Percentiles rank a stretch among this genome's conserved stretches.
These are phyloP conservation scores for Laupala kohalensis DNA, from an alignment of 1,140 invertebrate genomes.

Conservation along the genomic window DNA sequence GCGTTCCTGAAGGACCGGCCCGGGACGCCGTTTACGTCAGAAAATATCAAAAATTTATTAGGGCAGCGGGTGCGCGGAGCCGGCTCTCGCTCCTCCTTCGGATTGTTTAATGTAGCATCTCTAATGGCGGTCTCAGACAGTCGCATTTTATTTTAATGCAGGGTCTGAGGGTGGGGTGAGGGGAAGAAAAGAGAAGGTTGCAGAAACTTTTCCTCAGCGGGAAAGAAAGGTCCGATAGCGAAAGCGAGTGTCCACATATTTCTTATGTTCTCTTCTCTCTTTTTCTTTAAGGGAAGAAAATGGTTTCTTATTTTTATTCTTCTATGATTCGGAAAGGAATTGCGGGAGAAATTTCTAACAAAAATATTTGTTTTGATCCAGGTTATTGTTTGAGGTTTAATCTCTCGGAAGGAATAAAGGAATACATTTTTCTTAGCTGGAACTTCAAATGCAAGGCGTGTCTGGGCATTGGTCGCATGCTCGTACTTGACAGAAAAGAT, in stretches of 20 bases:
- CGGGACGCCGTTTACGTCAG: conserved; percentile 4
- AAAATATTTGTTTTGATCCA: neutral
- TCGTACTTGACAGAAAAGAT: no score
- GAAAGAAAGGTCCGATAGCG: neutral
- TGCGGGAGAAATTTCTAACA: neutral
- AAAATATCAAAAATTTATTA: conserved; percentile 9
- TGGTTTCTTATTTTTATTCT: neutral
- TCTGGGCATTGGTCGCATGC: no score
- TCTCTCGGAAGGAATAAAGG: neutral
- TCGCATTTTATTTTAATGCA: conserved; percentile 9
- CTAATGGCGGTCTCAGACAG: neutral
- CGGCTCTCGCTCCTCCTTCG: conserved; percentile 1
- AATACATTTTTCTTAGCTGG: neutral
- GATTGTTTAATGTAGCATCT: conserved; percentile 7
- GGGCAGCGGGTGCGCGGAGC: neutral
- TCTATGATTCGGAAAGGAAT: neutral
- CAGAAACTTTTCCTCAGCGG: neutral
- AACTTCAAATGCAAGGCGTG: neutral
- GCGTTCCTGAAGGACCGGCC: neutral
- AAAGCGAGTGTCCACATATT: neutral
- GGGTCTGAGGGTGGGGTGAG: neutral
- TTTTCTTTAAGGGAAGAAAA: neutral
- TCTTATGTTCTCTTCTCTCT: neutral
- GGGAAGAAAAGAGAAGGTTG: neutral
- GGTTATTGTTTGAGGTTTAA: neutral